Evolutionary conservation across 2,797 vertebrate species (phyloP).

Genomic region (Chromis chromis): DNA sequence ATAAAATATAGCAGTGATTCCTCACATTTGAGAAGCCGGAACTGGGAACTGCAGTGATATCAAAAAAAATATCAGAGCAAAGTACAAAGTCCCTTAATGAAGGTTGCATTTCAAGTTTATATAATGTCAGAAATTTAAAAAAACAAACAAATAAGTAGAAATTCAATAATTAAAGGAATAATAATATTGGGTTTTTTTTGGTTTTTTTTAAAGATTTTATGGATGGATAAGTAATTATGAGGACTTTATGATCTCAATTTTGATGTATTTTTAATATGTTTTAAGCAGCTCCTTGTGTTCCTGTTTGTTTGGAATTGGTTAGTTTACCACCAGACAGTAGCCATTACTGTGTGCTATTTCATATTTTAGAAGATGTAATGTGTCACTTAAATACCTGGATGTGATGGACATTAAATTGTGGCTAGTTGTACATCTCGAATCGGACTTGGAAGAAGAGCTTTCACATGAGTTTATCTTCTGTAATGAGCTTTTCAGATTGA

Average conservation of each 20-base stretch:
- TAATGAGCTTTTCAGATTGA: slow-evolving; percentile 20
- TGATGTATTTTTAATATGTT: not conserved
- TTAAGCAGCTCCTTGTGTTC: too few relatives aligned
- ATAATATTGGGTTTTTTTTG: too few relatives aligned
- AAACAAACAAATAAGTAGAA: too few relatives aligned
- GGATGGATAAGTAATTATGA: not conserved
- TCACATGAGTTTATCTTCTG: slow-evolving; percentile 6
- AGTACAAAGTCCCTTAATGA: too few relatives aligned
- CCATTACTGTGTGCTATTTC: not conserved
- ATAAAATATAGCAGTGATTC: not conserved
- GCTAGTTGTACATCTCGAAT: not conserved
- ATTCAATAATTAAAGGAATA: too few relatives aligned
- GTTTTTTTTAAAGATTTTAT: not conserved
- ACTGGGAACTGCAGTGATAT: not conserved
- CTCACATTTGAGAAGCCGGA: slow-evolving; percentile 4
- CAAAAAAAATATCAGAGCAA: too few relatives aligned
- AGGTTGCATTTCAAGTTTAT: too few relatives aligned
- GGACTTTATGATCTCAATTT: not conserved
- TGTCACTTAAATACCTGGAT: slow-evolving; percentile 11
- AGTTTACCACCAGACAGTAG: too few relatives aligned
- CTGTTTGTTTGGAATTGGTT: too few relatives aligned
- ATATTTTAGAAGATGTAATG: slow-evolving; percentile 2
- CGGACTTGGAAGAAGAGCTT: slow-evolving; percentile 7
- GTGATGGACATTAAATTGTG: slow-evolving; percentile 8
- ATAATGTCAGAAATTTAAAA: not conserved